Evolutionary conservation across 2,888 invertebrate genomes (phyloP), one percentile per base, ranked within the genome.

Genomic region (Ormyrus nitidulus): DNA sequence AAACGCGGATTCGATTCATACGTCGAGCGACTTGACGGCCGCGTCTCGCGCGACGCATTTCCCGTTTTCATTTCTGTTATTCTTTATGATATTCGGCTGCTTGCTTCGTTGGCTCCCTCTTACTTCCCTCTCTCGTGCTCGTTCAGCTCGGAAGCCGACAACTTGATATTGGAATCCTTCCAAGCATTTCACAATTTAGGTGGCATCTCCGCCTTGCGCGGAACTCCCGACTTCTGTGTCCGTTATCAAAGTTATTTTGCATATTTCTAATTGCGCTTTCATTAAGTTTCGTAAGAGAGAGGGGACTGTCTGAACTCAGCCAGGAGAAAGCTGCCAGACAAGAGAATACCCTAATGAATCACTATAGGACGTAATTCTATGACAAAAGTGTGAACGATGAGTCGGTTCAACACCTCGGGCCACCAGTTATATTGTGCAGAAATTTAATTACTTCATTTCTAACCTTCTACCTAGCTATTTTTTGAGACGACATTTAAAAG

Each of bases 231-330:
- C 83, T 83, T 81, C 76, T 68, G 54, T 68, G 77, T 62, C 76
- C 85, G 84, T 86, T 87, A 85, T 87, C 85, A 86, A 84, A 81
- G 80, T 76, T 82, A 84, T 85, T 88, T 88, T 88, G 87, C 88
- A 88, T 88, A 88, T 86, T 85, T 85, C 86, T 88, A 88, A 88
- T 88, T 88, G 88, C 85, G 78, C 84, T 84, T 86, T 86, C 85
- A 86, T 88, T 87, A 83, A 82, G 85, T 84, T 64, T 46, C 83
- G 46, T 8, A 46, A 46, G 48, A 5, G 59, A 59, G 59, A 13
- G 19, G 9, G 59, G 7, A 8, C 34, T 34, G 34, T 34, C 34
- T 34, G 34, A 34, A 34, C 34, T 34, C 34, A 34, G 34, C 34
- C 8, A 62, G 44, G 46, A 62, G 44, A 62, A 44, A 11, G 46